Base-by-base conservation (phyloP, 1,140 invertebrate species). In the Chionoecetes opilio region DNA sequence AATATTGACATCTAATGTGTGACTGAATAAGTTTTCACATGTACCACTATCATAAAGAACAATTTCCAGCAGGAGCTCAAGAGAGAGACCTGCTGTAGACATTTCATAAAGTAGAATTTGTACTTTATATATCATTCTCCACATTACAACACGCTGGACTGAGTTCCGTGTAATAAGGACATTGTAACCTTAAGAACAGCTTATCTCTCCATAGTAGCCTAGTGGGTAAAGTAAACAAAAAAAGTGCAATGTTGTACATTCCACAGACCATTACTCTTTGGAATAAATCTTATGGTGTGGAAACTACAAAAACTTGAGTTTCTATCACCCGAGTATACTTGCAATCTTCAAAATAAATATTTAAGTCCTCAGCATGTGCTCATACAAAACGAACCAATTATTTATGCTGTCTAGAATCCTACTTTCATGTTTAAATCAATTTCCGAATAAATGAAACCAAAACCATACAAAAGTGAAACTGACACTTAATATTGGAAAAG, bases 61-160 rank as follows among this genome's bases (percentile, higher is more conserved):
- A 38, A 26, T 53, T 53, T 90, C 53, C 34, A 90, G 53, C 88
- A 32, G 37, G 38, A 90, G 31, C 53, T 38, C 88, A 53, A 90
- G 88, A 53, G 88, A 53, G 88, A 90, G 9, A 90, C 17, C 88
- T 90, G 41, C 41, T 90, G 8, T 53, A 35, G 53, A 38, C 53
- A 90, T 90, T 29, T 53, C 31, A 34, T 37, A 82, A 92, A 92
- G 37, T 35, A 82, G 82, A 92, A 92, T 93, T 93, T 93, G 93
- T 93, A 93, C 93, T 93, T 93, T 90, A 29, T 90, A 53, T 90
- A 90, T 90, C 41, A 31, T 53, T 90, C 88, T 90, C 26, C 53
- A 35, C 34, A 90, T 3, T 31, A 26, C 29, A 41, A 89, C 87
- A 89, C 32, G 41, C 88, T 53, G 41, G 88, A 90, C n/a, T 38